Base-by-base conservation (phyloP, 1,140 invertebrate species). In the Papilio dardanus region DNA sequence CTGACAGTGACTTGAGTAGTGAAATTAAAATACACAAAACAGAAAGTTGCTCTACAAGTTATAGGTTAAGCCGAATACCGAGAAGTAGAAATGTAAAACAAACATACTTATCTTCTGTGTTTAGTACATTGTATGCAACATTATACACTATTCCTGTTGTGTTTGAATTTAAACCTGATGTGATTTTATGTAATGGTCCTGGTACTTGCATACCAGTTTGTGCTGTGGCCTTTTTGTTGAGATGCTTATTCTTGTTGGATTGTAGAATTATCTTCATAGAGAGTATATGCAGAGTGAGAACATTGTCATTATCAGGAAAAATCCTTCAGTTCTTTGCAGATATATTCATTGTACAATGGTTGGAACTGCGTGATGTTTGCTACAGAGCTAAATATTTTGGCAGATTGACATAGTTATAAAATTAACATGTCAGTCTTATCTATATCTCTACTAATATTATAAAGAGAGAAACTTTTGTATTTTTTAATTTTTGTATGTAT, bases 161-260 rank as follows among this genome's bases (percentile, higher is more conserved):
- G 14, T 94, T 96, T 79, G 94, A 92, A 66, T 94, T 96, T 78
- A 94, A 93, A 76, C 98, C 98, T 24, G 95, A 97, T 86, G 84
- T 99, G 75, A 94, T 99, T 75, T 88, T 99, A 1, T 98, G 97
- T 86, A 99, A 99, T 94, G 99, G 99, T 0, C 99, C 99, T 71
- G 99, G 98, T 30, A 99, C 98, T 5, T 99, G 98, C 92, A 95
- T 99, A 77, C 98, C 98, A 35, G 91, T 98, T 46, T 98, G 97
- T 93, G 77, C 97, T 12, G 94, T 96, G 67, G 96, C 95, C 19
- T 96, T 96, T 87, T n/a, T 96, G 0, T 94, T 95, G 75, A 95
- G 96, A 94, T 88, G 96, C 31, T 86, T 97, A 0, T 95, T 94
- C 76, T 83, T 98, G 8, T 89, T 94, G 31, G 94, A 96, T 76